These are phyloP conservation scores for Lipotes vexillifer DNA, from an alignment of 2,113 vertebrate genomes.

Conservation along the genomic window DNA sequence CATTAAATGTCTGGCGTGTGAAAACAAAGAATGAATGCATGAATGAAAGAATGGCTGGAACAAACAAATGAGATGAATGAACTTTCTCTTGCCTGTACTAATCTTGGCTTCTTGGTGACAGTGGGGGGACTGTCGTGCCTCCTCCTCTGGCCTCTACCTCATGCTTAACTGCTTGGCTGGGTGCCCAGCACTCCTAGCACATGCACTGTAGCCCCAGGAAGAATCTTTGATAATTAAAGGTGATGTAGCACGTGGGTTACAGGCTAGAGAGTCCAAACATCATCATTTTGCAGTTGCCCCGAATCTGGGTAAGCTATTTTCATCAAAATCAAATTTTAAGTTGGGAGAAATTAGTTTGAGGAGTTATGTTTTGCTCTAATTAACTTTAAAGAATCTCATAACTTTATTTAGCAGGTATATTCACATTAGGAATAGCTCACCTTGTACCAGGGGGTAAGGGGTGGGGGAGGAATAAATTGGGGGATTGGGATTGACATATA, in stretches of 20 bases:
- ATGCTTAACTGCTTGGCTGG: not conserved
- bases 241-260: not conserved
- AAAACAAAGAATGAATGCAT: not conserved
- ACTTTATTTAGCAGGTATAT: not conserved
- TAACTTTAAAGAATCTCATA: not conserved
- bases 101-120: not conserved
- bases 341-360: not conserved
- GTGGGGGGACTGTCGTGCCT: rapidly evolving
- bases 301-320: not conserved
- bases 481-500: too few relatives aligned
- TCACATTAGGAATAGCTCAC: not conserved
- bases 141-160: not conserved
- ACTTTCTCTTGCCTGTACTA: not conserved
- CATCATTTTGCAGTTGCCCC: not conserved
- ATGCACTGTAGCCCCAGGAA: not conserved
- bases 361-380: not conserved
- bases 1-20: not conserved
- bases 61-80: not conserved
- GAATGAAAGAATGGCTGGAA: not conserved
- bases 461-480: too few relatives aligned
- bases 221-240: not conserved
- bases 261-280: not conserved
- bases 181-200: not conserved
- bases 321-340: constrained; percentile 3
- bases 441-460: too few relatives aligned